Evolutionary conservation across 2,113 vertebrate species (phyloP).

Genomic region (Syngnathus typhle): DNA sequence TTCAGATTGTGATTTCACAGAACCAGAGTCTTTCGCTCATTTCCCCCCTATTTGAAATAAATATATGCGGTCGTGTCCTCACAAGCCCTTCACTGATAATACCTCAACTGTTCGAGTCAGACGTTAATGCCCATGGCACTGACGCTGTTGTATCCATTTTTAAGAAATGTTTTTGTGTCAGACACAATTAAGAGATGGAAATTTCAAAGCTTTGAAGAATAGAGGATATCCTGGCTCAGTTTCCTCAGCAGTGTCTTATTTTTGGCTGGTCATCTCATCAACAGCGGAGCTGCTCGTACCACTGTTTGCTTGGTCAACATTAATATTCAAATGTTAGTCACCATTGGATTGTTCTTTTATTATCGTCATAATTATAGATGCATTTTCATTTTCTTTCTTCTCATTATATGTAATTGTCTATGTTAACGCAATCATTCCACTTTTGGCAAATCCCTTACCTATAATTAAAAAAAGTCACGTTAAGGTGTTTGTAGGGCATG

Average conservation of each 20-base stretch:
- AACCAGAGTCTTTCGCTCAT: constrained; percentile 4
- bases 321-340: background rate
- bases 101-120: background rate
- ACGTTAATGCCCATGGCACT: background rate
- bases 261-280: constrained; percentile 6
- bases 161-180: background rate
- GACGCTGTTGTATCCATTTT: background rate
- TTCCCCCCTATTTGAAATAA: background rate
- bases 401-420: background rate
- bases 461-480: too few species aligned
- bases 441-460: too few species aligned
- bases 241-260: background rate
- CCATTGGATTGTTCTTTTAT: background rate
- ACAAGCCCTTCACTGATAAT: background rate
- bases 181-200: constrained; percentile 1
- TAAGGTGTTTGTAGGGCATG: too few species aligned
- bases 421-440: too few species aligned
- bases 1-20: background rate
- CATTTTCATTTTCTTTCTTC: background rate
- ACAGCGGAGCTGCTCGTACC: background rate
- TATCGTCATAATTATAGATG: background rate
- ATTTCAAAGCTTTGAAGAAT: constrained; percentile 2
- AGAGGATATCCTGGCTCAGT: background rate
- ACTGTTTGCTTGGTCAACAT: background rate
- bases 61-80: background rate